phyloP scores from a whole-genome alignment of 1,140 invertebrate species.

The Penaeus japonicus region DNA sequence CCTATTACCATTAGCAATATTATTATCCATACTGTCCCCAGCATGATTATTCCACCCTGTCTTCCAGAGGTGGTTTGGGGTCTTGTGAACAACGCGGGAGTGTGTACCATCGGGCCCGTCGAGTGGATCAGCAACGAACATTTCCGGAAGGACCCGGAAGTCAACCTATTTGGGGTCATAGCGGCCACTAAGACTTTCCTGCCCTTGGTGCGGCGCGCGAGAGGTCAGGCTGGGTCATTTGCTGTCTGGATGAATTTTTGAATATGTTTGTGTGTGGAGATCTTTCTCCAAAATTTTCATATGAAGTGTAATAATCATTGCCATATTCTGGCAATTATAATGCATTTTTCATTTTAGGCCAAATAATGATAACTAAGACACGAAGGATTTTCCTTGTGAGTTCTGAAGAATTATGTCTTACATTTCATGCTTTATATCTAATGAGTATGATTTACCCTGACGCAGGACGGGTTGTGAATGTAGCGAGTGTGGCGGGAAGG shows the following conservation, averaged over 20 bases:
- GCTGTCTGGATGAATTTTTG: too few relatives aligned
- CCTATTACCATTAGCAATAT: neutral
- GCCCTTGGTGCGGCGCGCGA: slow-evolving; percentile 14
- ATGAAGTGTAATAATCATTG: too few relatives aligned
- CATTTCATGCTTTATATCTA: too few relatives aligned
- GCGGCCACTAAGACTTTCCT: slow-evolving; percentile 37
- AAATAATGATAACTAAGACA: too few relatives aligned
- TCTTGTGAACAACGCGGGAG: slow-evolving; percentile 69
- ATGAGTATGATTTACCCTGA: neutral
- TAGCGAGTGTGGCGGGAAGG: slow-evolving; percentile 34
- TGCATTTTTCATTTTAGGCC: too few relatives aligned
- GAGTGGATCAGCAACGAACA: slow-evolving; percentile 84
- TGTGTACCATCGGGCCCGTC: slow-evolving; percentile 86
- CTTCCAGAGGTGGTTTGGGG: slow-evolving; percentile 61
- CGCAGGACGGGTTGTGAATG: slow-evolving; percentile 32
- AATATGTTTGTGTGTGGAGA: too few relatives aligned
- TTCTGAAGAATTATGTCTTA: too few relatives aligned
- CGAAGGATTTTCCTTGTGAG: too few relatives aligned
- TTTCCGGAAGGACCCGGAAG: slow-evolving; percentile 76
- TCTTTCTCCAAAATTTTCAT: too few relatives aligned
- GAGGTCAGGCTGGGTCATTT: slow-evolving; percentile 11
- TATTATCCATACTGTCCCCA: neutral
- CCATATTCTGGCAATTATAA: too few relatives aligned
- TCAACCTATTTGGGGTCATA: slow-evolving; percentile 75
- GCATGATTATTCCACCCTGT: neutral